Evolutionary conservation across 2,888 invertebrate genomes (phyloP).

Genomic region (Isoperla grammatica): DNA sequence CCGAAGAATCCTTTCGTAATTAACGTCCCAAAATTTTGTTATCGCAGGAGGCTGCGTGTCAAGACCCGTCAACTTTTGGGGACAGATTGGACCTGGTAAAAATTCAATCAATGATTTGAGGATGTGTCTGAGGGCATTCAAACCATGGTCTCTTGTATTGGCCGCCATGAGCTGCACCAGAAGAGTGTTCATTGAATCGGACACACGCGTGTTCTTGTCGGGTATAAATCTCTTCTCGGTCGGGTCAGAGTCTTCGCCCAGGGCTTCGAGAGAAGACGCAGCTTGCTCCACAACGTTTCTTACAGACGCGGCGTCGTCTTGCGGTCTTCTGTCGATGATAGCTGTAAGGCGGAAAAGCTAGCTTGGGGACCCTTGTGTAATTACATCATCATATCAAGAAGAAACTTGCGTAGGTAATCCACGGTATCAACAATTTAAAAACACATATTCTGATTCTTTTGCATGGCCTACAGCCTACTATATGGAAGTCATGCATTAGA

Average conservation of each 20-base stretch:
- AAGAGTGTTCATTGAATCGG: neutral
- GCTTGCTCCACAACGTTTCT: too few species aligned
- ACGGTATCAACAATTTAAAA: too few species aligned
- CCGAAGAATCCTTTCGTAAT: constrained; percentile 50
- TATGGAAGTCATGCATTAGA: too few species aligned
- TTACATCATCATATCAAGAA: neutral
- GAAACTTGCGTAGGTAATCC: neutral
- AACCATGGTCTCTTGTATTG: neutral
- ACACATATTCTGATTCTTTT: too few species aligned
- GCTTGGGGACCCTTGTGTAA: constrained; percentile 12
- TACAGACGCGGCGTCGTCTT: neutral
- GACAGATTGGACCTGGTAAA: constrained; percentile 57
- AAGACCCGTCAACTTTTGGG: constrained; percentile 55
- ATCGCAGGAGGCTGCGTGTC: constrained; percentile 45
- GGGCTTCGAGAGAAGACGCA: too few species aligned
- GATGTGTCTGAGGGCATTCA: constrained; percentile 15
- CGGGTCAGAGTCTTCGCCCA: too few species aligned
- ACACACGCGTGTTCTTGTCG: too few species aligned
- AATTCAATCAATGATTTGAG: constrained; percentile 40
- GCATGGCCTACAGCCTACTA: too few species aligned
- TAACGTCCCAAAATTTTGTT: constrained; percentile 43
- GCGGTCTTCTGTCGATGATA: neutral
- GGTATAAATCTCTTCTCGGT: too few species aligned
- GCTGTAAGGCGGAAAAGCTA: constrained; percentile 26
- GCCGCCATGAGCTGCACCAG: neutral